Evolutionary conservation across 2,797 vertebrate genomes (phyloP).

Genomic region (Atherinosoma microstoma): DNA sequence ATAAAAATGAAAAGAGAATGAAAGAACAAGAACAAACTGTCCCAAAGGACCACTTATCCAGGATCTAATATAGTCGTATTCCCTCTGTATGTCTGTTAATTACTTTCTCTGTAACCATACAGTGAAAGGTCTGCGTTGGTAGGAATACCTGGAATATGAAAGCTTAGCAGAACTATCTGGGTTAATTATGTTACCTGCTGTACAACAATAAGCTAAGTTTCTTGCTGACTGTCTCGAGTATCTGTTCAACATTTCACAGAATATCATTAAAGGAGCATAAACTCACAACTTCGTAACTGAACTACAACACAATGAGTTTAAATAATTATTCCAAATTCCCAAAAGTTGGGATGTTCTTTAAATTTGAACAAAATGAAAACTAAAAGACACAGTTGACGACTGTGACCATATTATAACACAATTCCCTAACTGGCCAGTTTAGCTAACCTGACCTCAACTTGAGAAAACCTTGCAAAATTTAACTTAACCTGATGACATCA

Average conservation of each 20-base stretch:
- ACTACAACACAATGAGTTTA: no score
- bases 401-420: no score
- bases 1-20: conserved; percentile 38
- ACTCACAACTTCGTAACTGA: neutral
- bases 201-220: conserved; percentile 6
- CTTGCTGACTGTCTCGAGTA: conserved; percentile 34
- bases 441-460: no score
- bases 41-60: conserved; percentile 71
- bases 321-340: no score
- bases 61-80: conserved; percentile 77
- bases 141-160: conserved; percentile 66
- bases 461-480: no score
- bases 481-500: no score
- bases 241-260: conserved; percentile 7
- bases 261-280: conserved; percentile 14
- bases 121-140: conserved; percentile 28
- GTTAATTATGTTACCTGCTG: conserved; percentile 71
- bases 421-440: no score
- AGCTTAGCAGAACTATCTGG: conserved; percentile 65
- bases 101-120: conserved; percentile 69
- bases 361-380: no score
- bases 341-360: no score
- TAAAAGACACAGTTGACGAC: no score
- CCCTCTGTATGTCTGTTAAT: conserved; percentile 78
- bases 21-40: conserved; percentile 74